Conservation (phyloP, 2,797 vertebrate genomes). For the Novumbra hubbsi region DNA sequence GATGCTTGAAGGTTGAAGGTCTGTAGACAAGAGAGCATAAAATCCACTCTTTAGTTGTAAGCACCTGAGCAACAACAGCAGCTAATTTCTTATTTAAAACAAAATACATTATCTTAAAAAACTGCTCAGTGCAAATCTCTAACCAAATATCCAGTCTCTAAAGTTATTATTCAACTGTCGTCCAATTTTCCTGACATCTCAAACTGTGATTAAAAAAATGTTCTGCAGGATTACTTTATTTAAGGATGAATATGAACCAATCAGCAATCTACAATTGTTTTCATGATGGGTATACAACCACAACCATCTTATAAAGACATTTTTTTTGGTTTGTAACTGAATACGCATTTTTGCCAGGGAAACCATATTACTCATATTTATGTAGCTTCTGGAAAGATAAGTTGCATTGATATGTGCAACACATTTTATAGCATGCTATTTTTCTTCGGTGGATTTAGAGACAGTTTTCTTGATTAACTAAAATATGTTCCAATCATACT, state of each 20-base stretch:
- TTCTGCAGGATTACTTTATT: too few species aligned
- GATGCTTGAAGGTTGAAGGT: constrained; percentile 35
- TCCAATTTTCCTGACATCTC: too few species aligned
- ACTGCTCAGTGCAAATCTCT: not conserved
- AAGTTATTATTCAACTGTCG: too few species aligned
- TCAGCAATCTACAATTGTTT: too few species aligned
- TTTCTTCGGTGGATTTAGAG: not conserved
- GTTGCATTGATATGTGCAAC: not conserved
- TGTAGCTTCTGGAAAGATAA: not conserved
- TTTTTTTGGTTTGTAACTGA: too few species aligned
- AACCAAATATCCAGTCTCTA: not conserved
- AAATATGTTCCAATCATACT: constrained; percentile 49
- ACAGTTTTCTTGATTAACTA: constrained; percentile 31
- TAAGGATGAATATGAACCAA: too few species aligned
- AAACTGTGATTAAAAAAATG: too few species aligned
- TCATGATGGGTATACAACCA: too few species aligned
- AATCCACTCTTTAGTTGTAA: not conserved
- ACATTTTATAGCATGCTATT: not conserved
- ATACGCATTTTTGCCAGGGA: too few species aligned
- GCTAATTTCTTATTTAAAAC: not conserved
- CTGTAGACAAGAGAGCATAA: not conserved
- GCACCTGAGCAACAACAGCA: not conserved
- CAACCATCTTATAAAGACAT: too few species aligned
- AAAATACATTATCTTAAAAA: not conserved
- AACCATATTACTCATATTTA: too few species aligned